phyloP scores from a whole-genome alignment of 1,140 invertebrate species.

The Drosophila nikananu region DNA sequence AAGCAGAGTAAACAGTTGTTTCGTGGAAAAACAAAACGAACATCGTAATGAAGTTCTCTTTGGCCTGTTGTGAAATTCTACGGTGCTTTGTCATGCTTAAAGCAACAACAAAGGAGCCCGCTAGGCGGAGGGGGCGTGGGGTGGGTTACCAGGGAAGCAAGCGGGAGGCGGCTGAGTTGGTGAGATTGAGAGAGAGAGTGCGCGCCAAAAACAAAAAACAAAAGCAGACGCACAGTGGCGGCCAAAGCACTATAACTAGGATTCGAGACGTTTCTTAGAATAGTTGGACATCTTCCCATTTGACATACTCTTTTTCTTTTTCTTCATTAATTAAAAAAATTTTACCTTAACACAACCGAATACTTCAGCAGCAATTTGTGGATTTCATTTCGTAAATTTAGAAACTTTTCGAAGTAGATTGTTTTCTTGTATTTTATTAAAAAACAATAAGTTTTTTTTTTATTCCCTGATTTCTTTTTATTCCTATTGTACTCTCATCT shows the following conservation, averaged over 20 bases:
- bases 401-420: neutral
- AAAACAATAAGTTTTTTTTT: neutral
- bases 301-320: neutral
- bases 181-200: slow-evolving; percentile 56
- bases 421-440: neutral
- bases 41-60: slow-evolving; percentile 78
- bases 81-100: slow-evolving; percentile 83
- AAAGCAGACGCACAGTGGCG: slow-evolving; percentile 35
- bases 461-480: neutral
- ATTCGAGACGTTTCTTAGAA: neutral
- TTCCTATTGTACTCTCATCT: neutral
- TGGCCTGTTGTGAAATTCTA: slow-evolving; percentile 82
- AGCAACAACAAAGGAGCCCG: slow-evolving; percentile 56
- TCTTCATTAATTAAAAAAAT: no score
- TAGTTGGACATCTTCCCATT: neutral
- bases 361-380: no score
- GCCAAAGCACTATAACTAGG: neutral
- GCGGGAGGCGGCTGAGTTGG: slow-evolving; percentile 42
- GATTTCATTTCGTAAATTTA: no score
- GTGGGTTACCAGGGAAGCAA: slow-evolving; percentile 12
- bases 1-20: slow-evolving; percentile 77
- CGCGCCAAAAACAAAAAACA: slow-evolving; percentile 72
- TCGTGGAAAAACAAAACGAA: slow-evolving; percentile 83
- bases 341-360: neutral
- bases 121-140: slow-evolving; percentile 2